phyloP scores from a whole-genome alignment of 2,888 invertebrate species.

The Lycophotia porphyrea region DNA sequence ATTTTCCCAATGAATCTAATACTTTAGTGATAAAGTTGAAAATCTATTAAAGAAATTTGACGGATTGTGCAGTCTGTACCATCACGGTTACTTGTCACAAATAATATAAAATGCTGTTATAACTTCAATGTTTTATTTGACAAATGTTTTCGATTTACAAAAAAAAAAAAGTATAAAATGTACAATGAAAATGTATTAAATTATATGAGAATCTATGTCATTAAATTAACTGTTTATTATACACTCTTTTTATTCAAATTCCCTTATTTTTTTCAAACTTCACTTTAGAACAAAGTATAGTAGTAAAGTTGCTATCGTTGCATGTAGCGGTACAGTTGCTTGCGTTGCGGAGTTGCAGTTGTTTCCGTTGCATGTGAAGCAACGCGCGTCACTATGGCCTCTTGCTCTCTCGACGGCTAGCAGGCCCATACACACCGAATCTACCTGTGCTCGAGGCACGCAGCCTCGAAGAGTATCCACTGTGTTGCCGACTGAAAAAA shows the following conservation, averaged over 20 bases:
- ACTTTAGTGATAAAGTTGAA: too few species aligned
- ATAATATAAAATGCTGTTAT: constrained; percentile 19
- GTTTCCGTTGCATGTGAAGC: constrained; percentile 82
- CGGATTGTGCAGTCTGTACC: too few species aligned
- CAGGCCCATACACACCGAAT: constrained; percentile 84
- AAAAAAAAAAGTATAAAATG: constrained; percentile 50
- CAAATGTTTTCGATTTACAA: constrained; percentile 34
- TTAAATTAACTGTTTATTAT: constrained; percentile 60
- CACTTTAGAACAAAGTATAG: constrained; percentile 78
- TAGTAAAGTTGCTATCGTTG: constrained; percentile 62
- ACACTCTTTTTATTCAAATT: constrained; percentile 39
- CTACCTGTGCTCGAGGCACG: constrained; percentile 82
- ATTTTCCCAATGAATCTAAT: too few species aligned
- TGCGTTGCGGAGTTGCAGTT: constrained; percentile 79
- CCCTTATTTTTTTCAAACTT: constrained; percentile 53
- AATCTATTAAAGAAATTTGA: too few species aligned
- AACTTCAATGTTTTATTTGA: constrained; percentile 31
- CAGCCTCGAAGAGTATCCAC: constrained; percentile 85
- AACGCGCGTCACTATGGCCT: constrained; percentile 87
- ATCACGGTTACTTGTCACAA: constrained; percentile 9
- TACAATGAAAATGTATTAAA: constrained; percentile 53
- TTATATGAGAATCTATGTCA: constrained; percentile 56
- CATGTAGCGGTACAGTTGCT: constrained; percentile 57
- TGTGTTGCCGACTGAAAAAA: constrained; percentile 85
- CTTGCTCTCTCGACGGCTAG: constrained; percentile 84